These are phyloP conservation scores for Ctenicera cuprea DNA, from an alignment of 2,888 invertebrate genomes.

Conservation along the genomic window DNA sequence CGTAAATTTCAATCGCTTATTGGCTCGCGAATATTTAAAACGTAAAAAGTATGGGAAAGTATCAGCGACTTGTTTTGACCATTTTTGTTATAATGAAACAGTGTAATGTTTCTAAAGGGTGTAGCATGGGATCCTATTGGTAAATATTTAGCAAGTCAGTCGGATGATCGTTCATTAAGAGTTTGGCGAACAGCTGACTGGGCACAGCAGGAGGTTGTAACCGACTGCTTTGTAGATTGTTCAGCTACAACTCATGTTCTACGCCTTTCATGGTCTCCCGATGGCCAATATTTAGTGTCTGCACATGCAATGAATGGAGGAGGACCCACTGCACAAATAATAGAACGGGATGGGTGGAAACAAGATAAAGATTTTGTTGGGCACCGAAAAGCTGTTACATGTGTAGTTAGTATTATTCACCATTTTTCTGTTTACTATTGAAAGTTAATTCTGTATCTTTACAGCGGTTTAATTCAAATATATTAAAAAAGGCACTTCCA, in stretches of 20 bases:
- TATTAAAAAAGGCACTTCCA: slow-evolving; percentile 81
- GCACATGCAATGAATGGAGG: slow-evolving; percentile 99
- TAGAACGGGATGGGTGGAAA: slow-evolving; percentile 95
- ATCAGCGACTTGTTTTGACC: too few species aligned
- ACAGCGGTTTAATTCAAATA: slow-evolving; percentile 93
- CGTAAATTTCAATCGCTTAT: too few species aligned
- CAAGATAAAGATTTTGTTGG: slow-evolving; percentile 98
- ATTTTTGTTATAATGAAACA: too few species aligned
- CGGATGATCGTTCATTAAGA: slow-evolving; percentile 94
- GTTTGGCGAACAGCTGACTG: slow-evolving; percentile 98
- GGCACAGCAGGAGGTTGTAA: slow-evolving; percentile 90
- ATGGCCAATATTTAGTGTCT: slow-evolving; percentile 96
- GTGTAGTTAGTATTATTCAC: slow-evolving; percentile 75
- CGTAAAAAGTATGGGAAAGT: too few species aligned
- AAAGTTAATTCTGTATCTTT: neutral
- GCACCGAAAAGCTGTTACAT: slow-evolving; percentile 97
- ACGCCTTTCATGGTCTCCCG: slow-evolving; percentile 97
- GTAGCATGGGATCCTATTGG: slow-evolving; percentile 99
- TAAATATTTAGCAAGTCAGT: slow-evolving; percentile 96
- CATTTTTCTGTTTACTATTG: neutral
- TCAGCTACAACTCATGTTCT: slow-evolving; percentile 94
- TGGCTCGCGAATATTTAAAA: too few species aligned
- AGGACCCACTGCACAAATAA: slow-evolving; percentile 97
- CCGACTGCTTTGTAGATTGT: slow-evolving; percentile 93
- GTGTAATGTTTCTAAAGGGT: slow-evolving; percentile 74